Percentiles rank a stretch among this genome's conserved stretches.
phyloP scores from a whole-genome alignment of 2,888 invertebrate genomes.

The Scaptomyza flava region DNA sequence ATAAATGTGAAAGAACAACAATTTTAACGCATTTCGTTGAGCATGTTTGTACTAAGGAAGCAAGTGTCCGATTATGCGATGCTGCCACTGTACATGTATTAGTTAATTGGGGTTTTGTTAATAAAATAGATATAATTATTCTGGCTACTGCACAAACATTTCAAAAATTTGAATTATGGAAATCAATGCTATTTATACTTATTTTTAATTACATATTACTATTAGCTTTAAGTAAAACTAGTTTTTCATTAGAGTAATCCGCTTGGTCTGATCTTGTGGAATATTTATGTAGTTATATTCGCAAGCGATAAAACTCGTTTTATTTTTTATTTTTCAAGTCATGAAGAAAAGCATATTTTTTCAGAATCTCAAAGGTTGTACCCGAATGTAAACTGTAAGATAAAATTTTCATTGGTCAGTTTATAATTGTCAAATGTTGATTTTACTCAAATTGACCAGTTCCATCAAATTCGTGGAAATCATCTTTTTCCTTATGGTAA shows the following conservation, averaged over 20 bases:
- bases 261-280: slow-evolving; percentile 12
- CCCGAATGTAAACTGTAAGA: slow-evolving; percentile 28
- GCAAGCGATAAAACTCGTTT: slow-evolving; percentile 7
- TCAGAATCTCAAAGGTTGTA: slow-evolving; percentile 40
- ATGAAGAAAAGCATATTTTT: slow-evolving; percentile 42
- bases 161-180: too few relatives aligned
- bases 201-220: background rate
- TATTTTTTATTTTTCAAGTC: too few relatives aligned
- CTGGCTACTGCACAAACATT: background rate
- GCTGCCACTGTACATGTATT: too few relatives aligned
- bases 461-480: slow-evolving; percentile 56
- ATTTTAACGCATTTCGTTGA: too few relatives aligned
- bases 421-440: background rate
- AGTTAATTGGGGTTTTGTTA: too few relatives aligned
- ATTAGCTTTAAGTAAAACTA: slow-evolving; percentile 50
- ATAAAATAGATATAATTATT: too few relatives aligned
- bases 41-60: too few relatives aligned
- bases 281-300: slow-evolving; percentile 14
- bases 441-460: slow-evolving; percentile 17
- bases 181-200: background rate
- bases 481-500: slow-evolving; percentile 24
- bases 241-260: slow-evolving; percentile 37
- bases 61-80: too few relatives aligned
- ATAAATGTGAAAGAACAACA: too few relatives aligned
- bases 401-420: background rate